phyloP scores from a whole-genome alignment of 1,140 invertebrate genomes.

The Liolophura sinensis region DNA sequence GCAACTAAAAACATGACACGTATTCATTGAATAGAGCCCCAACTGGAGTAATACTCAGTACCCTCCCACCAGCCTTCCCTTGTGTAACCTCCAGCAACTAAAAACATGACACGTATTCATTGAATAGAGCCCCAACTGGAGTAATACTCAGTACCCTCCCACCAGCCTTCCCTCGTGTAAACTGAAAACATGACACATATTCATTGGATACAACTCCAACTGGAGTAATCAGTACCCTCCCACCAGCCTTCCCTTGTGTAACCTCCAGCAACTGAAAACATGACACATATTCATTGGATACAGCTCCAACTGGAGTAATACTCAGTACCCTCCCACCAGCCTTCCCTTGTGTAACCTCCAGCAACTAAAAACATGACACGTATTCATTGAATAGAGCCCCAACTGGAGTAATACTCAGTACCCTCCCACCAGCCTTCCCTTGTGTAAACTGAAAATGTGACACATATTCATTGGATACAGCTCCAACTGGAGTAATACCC shows the following conservation, averaged over 20 bases:
- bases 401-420: too few relatives aligned
- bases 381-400: too few relatives aligned
- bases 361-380: not conserved
- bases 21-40: not conserved
- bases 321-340: not conserved
- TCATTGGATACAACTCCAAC: not conserved
- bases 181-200: slow-evolving; percentile 63
- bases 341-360: not conserved
- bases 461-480: too few relatives aligned
- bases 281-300: not conserved
- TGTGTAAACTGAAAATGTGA: too few relatives aligned
- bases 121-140: too few relatives aligned
- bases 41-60: not conserved
- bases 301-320: not conserved
- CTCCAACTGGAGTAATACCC: too few relatives aligned
- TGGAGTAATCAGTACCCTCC: not conserved
- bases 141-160: too few relatives aligned
- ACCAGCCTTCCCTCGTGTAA: slow-evolving; percentile 71
- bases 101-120: too few relatives aligned
- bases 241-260: not conserved
- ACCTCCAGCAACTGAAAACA: too few relatives aligned
- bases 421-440: too few relatives aligned
- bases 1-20: slow-evolving; percentile 68
- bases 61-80: not conserved
- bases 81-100: not conserved